These are phyloP conservation scores for Odocoileus hemionus DNA, from an alignment of 2,113 vertebrate species.

Conservation along the genomic window DNA sequence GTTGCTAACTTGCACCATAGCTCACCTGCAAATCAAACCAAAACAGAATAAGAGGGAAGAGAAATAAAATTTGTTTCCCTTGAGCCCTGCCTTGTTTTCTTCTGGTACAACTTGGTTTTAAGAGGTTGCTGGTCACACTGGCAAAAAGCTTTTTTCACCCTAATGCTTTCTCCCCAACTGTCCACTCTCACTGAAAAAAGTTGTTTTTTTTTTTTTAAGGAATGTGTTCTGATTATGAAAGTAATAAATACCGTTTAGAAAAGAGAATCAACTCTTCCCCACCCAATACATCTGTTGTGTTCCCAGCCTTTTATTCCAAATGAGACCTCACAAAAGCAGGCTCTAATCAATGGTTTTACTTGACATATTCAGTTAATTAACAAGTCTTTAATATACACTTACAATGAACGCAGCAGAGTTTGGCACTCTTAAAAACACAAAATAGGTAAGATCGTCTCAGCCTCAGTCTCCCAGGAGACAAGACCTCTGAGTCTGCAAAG, in stretches of 20 bases:
- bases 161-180: not conserved
- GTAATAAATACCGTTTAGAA: constrained; percentile 12
- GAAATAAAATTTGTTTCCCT: not conserved
- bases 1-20: not conserved
- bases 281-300: not conserved
- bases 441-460: not conserved
- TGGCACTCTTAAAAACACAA: not conserved
- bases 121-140: not conserved
- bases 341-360: not conserved
- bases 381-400: not conserved
- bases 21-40: not conserved
- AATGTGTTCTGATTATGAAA: constrained; percentile 22
- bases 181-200: not conserved
- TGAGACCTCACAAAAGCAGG: not conserved
- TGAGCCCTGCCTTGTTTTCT: not conserved
- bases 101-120: not conserved
- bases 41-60: not conserved
- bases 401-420: not conserved
- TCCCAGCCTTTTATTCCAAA: not conserved
- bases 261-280: not conserved
- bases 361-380: not conserved
- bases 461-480: not conserved
- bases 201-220: not conserved
- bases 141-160: not conserved
- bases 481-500: not conserved